Evolutionary conservation across 2,888 invertebrate genomes (phyloP), one percentile per base, ranked within the genome.

Genomic region (Clunio marinus): DNA sequence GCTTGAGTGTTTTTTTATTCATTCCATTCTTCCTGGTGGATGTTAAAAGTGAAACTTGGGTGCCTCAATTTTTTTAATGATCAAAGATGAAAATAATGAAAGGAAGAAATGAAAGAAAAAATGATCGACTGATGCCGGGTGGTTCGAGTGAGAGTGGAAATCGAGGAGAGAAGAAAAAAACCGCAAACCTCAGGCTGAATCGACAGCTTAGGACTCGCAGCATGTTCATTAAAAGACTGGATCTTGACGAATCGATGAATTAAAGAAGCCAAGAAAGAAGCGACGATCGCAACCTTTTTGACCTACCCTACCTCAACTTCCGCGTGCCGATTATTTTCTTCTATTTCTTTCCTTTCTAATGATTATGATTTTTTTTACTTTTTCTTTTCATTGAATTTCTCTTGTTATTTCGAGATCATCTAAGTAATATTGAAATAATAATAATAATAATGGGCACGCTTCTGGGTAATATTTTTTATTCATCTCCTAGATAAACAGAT

Each of bases 401-500:
- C n/a, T n/a, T n/a, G 32, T 32, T 32, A 32, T 32, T 32, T 32
- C 32, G 5, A 32, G 4, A 4, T 7, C 10, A 32, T 32, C 10
- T 57, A 10, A 27, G 4, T 24, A 25, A 57, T 27, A 27, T 8
- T 51, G 17, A 20, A 51, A 20, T 17, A 51, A 32, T 32, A 32
- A 10, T 10, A 32, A 10, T 10, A 7, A 51, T 22, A 51, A 66
- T 66, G 55, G 66, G 66, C 66, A 66, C 66, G 66, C 66, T 66
- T 66, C 66, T 15, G 17, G 10, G 25, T 10, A 41, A 24, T n/a
- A 55, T 55, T 55, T 17, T 66, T 66, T 66, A 55, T 66, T 66
- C 66, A 66, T 35, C 55, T 66, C 51, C 66, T 63, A 66, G 55
- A 55, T 28, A 55, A 66, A 66, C 55, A 66, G 51, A 66, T 66